A percentile compares a stretch with the other conserved stretches of the same genome.
These are phyloP conservation scores for Acrobasis suavella DNA, from an alignment of 2,888 invertebrate genomes.

Conservation along the genomic window DNA sequence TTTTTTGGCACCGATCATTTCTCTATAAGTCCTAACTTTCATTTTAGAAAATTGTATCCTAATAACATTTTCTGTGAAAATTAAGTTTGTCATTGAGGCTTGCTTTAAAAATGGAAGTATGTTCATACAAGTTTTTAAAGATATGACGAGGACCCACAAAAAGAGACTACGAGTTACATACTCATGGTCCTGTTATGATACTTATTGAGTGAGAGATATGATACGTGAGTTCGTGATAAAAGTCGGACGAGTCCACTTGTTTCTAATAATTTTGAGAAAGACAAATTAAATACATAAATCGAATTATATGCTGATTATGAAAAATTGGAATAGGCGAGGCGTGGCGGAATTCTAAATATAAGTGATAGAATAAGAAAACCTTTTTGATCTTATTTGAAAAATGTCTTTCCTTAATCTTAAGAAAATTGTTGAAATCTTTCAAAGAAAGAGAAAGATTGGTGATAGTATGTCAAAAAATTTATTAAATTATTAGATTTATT, in stretches of 20 bases:
- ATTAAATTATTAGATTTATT: slow-evolving; percentile 3
- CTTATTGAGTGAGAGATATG: too few species aligned
- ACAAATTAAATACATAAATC: too few species aligned
- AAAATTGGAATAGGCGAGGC: not conserved
- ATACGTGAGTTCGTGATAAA: too few species aligned
- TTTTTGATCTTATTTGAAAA: slow-evolving; percentile 2
- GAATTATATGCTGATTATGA: not conserved
- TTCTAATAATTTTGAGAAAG: too few species aligned
- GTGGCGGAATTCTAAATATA: not conserved
- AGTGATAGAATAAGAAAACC: not conserved
- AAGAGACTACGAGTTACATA: too few species aligned
- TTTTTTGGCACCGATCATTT: not conserved
- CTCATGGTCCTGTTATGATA: too few species aligned
- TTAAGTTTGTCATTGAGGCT: too few species aligned
- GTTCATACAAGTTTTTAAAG: too few species aligned
- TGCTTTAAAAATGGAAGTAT: too few species aligned
- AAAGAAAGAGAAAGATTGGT: slow-evolving; percentile 6
- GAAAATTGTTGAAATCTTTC: not conserved
- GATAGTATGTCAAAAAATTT: slow-evolving; percentile 15
- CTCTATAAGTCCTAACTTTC: not conserved
- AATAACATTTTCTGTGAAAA: too few species aligned
- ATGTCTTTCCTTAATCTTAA: not conserved
- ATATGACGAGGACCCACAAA: not conserved
- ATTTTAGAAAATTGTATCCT: too few species aligned
- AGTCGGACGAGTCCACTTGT: too few species aligned